Conservation (phyloP, 2,113 vertebrate species). For the Pandion haliaetus region DNA sequence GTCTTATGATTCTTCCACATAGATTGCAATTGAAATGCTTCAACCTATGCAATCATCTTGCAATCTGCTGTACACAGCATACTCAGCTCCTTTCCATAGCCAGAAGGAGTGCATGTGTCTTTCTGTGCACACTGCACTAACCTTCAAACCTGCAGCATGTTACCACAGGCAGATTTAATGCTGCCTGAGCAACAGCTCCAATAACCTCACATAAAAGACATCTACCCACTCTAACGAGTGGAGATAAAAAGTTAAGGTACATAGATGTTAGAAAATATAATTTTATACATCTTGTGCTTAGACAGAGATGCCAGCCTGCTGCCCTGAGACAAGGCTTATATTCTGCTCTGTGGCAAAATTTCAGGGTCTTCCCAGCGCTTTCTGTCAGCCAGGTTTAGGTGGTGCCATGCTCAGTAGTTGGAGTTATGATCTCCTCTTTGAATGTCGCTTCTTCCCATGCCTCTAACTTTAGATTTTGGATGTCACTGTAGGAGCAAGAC, state of each 20-base stretch:
- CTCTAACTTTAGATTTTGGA: neutral
- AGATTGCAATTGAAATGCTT: neutral
- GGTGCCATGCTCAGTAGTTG: neutral
- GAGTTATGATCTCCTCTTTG: neutral
- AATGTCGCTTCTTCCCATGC: neutral
- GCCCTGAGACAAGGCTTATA: neutral
- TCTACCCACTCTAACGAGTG: neutral
- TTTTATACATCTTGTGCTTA: neutral
- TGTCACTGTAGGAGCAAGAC: neutral
- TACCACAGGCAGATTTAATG: neutral
- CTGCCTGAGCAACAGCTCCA: neutral
- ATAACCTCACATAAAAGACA: neutral
- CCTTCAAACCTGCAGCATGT: neutral
- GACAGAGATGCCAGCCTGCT: neutral
- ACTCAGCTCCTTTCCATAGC: neutral
- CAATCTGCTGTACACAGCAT: neutral
- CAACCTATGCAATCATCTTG: neutral
- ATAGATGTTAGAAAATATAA: neutral
- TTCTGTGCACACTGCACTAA: neutral
- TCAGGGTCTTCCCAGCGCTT: neutral
- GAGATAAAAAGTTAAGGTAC: neutral
- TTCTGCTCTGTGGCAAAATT: neutral
- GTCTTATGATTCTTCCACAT: neutral
- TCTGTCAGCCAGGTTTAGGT: neutral
- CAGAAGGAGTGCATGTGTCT: neutral